Evolutionary conservation across 2,888 invertebrate species (phyloP), one percentile per base, ranked within the genome.

Genomic region (Abscondita cerata): DNA sequence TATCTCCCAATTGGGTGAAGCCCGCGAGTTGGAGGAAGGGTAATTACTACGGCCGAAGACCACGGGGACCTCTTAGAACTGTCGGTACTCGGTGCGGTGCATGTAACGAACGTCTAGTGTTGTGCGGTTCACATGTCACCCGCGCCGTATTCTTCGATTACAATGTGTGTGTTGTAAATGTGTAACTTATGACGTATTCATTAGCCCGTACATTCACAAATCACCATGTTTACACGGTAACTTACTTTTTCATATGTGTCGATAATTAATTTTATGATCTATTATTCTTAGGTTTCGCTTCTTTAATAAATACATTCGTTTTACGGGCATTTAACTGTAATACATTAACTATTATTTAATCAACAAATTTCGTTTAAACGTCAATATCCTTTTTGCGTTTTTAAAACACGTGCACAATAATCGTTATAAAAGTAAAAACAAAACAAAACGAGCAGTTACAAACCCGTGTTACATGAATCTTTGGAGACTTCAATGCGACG

Each of bases 201-300:
- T 68, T 68, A 68, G 67, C 48, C 56, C 15, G 55, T 51, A 56
- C 56, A 59, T 55, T 55, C 47, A 63, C 64, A 66, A 68, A 68
- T 67, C 75, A 77, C 68, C 75, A 78, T 78, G 78, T 78, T 78
- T 73, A 77, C 78, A 76, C 75, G 78, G 78, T 78, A 78, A 77
- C 68, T 73, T 61, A 48, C 54, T 65, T 64, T 59, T 60, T 58
- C 58, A 65, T 64, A 53, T 64, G 47, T 64, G 56, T 60, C 54
- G 44, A 59, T 59, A 50, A 52, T 53, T 57, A 57, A 62, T 62
- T 62, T 56, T 62, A 58, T 50, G 47, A 50, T 59, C 48, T 53
- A 38, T 56, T 59, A 20, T 36, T 52, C 34, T 51, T 13, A 18
- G 34, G 31, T 51, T 51, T 15, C 33, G 16, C 51, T 51, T n/a